Evolutionary conservation across 2,113 vertebrate genomes (phyloP), one percentile per base, ranked within the genome.

Genomic region (Pelodiscus sinensis): DNA sequence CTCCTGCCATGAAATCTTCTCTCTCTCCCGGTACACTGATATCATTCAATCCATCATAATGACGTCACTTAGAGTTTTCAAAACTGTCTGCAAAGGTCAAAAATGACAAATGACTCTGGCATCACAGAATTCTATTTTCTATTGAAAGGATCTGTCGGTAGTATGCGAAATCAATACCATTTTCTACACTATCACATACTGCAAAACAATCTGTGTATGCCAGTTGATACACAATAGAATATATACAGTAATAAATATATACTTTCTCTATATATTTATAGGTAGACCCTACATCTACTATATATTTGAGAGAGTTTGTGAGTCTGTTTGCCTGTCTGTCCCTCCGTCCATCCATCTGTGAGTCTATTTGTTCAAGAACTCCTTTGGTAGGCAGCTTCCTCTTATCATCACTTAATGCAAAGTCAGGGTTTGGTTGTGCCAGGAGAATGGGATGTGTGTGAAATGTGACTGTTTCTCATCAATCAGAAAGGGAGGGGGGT

Each of bases 211-310:
- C 87, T 79, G 73, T 2, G 0, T 81, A 29, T 93, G 88, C 65
- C 91, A 78, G 84, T 56, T 93, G 86, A 78, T 60, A 81, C 73
- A 50, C 7, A 54, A 16, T 25, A 65, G 55, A 93, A 27, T 90
- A 94, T 92, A 24, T 51, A 51, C 10, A 84, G 52, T 90, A 91
- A 94, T 91, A 94, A 94, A 84, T 91, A 44, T 44, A 44, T 44
- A 44, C 44, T 44, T 44, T 44, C 44, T 44, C 44, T 44, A 44
- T 44, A 44, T 44, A 44, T 44, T 44, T 44, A 44, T 44, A 44
- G 44, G 44, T 44, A 44, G 88, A 88, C 90, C 88, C 73, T 68
- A 35, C 58, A 75, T 84, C 44, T 44, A 44, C 44, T 44, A 44
- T 44, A 44, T 44, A 44, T 44, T 44, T 44, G 44, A 44, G 44